Base-by-base conservation (phyloP, 1,140 invertebrate species). In the Aporrectodea caliginosa region DNA sequence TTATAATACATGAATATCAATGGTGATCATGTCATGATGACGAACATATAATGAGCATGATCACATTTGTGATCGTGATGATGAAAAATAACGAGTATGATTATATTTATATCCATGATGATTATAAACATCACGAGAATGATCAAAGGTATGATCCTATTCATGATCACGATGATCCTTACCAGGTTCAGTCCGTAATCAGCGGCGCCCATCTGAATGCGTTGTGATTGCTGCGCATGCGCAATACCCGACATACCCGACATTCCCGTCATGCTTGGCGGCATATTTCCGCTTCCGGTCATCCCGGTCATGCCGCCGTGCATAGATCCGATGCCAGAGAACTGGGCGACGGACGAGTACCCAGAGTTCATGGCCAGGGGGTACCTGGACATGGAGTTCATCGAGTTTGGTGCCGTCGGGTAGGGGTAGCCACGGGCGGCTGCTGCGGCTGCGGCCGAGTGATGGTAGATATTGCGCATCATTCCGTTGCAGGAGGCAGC, bases 401-500 rank as follows among this genome's bases (percentile, higher is more conserved):
- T 35, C 6, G 43, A 6, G 34, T 35, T 35, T 27, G 33, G 33
- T 29, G 35, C 75, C 33, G 1, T 35, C 75, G 75, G 35, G 43
- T 76, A 76, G 33, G 75, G 35, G 43, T 76, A 76, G 12, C 35
- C 43, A 22, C 43, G 43, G 43, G 43, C 43, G 6, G 43, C 43
- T 22, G 43, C 43, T 12, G 75, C 34, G 32, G 32, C 35, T 14
- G 35, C 75, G 16, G 43, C 43, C 35, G 75, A 76, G 35, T 76
- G 75, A n/a, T 95, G 96, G 90, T 98, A 97, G 88, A 98, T 97
- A 89, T 98, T 98, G 82, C 96, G 90, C 93, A 94, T 94, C 95
- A 98, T 98, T 89, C 95, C 95, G 89, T 97, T 97, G 89, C 96
- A 98, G 16, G 90, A 86, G 83, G 97, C 92, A 68, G 94, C 94